A percentile compares a stretch with the other conserved stretches of the same genome.
These are phyloP conservation scores for Zygaena filipendulae DNA, from an alignment of 2,888 invertebrate species.

Conservation along the genomic window DNA sequence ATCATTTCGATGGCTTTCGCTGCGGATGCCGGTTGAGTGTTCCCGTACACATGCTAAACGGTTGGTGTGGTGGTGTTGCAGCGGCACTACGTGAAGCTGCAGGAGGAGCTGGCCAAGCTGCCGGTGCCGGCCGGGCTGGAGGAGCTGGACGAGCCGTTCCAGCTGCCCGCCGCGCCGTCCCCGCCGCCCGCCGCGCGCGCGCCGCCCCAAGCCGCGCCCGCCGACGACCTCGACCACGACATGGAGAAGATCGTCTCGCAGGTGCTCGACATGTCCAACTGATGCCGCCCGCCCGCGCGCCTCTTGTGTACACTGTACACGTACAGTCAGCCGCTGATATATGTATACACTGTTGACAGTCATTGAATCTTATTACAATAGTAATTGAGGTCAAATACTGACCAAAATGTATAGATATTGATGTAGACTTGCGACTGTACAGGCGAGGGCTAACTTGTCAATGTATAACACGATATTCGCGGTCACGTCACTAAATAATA, in stretches of 20 bases:
- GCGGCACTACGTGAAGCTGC: constrained; percentile 84
- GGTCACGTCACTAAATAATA: too few species aligned
- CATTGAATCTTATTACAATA: too few species aligned
- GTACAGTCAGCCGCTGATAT: not conserved
- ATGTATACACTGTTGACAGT: too few species aligned
- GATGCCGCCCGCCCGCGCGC: constrained; percentile 1
- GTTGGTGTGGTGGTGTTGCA: constrained; percentile 38
- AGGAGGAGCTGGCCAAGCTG: constrained; percentile 87
- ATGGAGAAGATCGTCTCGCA: constrained; percentile 83
- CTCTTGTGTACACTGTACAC: not conserved
- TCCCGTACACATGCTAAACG: too few species aligned
- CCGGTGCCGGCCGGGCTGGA: constrained; percentile 81
- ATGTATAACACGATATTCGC: too few species aligned
- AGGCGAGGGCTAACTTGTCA: too few species aligned
- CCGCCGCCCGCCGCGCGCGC: constrained; percentile 23
- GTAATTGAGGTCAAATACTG: constrained; percentile 1
- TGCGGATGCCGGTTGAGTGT: too few species aligned
- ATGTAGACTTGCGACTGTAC: too few species aligned
- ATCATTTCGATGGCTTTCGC: too few species aligned
- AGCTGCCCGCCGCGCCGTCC: constrained; percentile 40
- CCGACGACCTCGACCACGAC: constrained; percentile 75
- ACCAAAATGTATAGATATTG: too few species aligned
- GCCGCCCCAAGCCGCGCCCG: constrained; percentile 30
- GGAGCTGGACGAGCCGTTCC: constrained; percentile 73
- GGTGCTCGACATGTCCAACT: constrained; percentile 32